Evolutionary conservation across 23 tunicate genomes (phyloP), one percentile per base, ranked within the genome.

Genomic region (Ascidia mentula): DNA sequence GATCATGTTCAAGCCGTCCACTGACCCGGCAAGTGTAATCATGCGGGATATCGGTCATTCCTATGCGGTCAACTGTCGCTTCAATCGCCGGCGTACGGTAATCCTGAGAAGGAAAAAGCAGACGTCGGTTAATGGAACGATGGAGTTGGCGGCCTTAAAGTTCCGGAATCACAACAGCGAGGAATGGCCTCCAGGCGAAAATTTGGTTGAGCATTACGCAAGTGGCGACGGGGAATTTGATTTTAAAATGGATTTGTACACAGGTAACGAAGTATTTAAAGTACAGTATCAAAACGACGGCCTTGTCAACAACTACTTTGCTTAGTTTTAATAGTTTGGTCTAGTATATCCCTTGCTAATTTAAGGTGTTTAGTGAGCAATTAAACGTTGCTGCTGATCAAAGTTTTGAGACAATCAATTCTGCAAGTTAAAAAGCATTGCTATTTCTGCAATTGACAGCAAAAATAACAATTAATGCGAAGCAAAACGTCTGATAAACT

Each of bases 191-290:
- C 76, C 42, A 0, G 73, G 20, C 30, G 65, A 45, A 45, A 60
- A 34, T 20, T 26, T 74, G 18, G 40, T 26, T 3, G 46, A 37
- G 12, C 78, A 74, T 36, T 74, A 35, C 22, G 78, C 78, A 17
- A 81, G 86, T 38, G 92, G 92, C 24, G 86, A 87, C 32, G 92
- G 92, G 30, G 92, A 80, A 46, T 87, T 87, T 38, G 92, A 82
- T 0, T 81, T 77, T 72, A 81, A 69, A 69, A 76, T 87, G 82
- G 80, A 87, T 76, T 69, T 87, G 20, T 87, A 81, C 59, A 18
- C 38, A 76, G 82, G 92, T 87, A 72, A 0, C n/a, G n/a, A n/a
- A n/a, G n/a, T n/a, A n/a, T n/a, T n/a, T n/a, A n/a, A n/a, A n/a
- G n/a, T n/a, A n/a, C n/a, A n/a, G n/a, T n/a, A n/a, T n/a, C n/a